Conservation (phyloP, 1,140 invertebrate species). For the Drosophila truncata region DNA sequence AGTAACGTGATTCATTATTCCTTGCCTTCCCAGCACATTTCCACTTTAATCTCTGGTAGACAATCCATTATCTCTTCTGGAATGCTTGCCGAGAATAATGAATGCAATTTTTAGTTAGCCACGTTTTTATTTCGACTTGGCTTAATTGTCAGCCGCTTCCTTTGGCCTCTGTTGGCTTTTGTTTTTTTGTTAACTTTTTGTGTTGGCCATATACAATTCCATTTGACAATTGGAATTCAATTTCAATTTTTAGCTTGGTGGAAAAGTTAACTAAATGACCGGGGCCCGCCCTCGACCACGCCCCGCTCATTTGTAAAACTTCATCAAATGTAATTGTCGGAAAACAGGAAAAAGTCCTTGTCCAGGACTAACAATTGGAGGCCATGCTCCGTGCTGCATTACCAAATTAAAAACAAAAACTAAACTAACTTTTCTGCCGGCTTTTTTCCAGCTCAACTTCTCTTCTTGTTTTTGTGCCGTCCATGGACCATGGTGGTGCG, state of each 20-base stretch:
- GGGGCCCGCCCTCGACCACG: slow-evolving; percentile 39
- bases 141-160: slow-evolving; percentile 10
- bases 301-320: slow-evolving; percentile 58
- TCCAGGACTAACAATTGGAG: slow-evolving; percentile 73
- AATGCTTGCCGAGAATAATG: neutral
- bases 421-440: slow-evolving; percentile 64
- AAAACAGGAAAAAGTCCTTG: slow-evolving; percentile 65
- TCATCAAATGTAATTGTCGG: slow-evolving; percentile 58
- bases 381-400: slow-evolving; percentile 67
- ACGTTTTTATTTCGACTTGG: slow-evolving; percentile 6
- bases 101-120: slow-evolving; percentile 22
- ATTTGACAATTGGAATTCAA: slow-evolving; percentile 63
- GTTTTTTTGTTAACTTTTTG: slow-evolving; percentile 1
- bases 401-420: slow-evolving; percentile 80
- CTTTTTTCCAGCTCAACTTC: slow-evolving; percentile 33
- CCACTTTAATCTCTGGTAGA: slow-evolving; percentile 18
- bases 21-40: neutral
- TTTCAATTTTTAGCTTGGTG: slow-evolving; percentile 50
- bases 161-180: neutral
- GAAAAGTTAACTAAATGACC: slow-evolving; percentile 56
- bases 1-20: slow-evolving; percentile 7
- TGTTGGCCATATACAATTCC: slow-evolving; percentile 41
- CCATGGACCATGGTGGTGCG: slow-evolving; percentile 23
- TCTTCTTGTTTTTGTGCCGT: slow-evolving; percentile 3
- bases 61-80: slow-evolving; percentile 20